Evolutionary conservation across 2,888 invertebrate genomes (phyloP).

Genomic region (Cistogaster globosa): DNA sequence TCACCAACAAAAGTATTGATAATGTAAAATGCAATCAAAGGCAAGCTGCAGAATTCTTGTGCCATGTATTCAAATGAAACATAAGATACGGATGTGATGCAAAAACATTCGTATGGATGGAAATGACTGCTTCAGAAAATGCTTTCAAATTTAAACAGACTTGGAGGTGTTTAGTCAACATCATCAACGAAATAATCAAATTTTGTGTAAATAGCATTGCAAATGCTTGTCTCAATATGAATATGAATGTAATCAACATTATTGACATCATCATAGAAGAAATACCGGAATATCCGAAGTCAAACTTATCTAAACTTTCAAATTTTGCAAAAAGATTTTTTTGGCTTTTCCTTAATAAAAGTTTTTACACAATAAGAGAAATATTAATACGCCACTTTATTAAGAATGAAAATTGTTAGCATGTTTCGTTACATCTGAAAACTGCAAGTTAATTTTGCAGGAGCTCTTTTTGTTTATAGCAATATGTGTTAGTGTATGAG

Average conservation of each 20-base stretch:
- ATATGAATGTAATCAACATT: conserved; percentile 78
- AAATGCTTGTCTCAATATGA: conserved; percentile 51
- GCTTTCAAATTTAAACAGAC: conserved; percentile 13
- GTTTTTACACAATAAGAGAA: conserved; percentile 16
- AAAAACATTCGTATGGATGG: not conserved
- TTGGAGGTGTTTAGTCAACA: conserved; percentile 39
- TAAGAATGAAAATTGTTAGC: conserved; percentile 34
- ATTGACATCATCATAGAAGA: conserved; percentile 73
- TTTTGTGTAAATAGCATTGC: not conserved
- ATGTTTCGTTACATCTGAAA: conserved; percentile 33
- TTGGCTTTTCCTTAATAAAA: conserved; percentile 15
- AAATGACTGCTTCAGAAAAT: conserved; percentile 6
- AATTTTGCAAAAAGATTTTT: conserved; percentile 56
- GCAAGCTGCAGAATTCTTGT: conserved; percentile 35
- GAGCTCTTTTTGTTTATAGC: conserved; percentile 52
- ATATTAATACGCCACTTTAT: conserved; percentile 19
- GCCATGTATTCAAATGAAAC: conserved; percentile 5
- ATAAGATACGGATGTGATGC: conserved; percentile 30
- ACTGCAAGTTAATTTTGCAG: conserved; percentile 37
- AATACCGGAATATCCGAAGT: conserved; percentile 80
- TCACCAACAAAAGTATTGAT: conserved; percentile 50
- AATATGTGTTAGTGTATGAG: not conserved
- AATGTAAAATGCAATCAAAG: conserved; percentile 48
- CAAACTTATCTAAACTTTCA: conserved; percentile 77
- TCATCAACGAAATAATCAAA: conserved; percentile 17